A percentile compares a stretch with the other conserved stretches of the same genome.
These are phyloP conservation scores for Tenthredo mesomela DNA, from an alignment of 2,888 invertebrate species.

Conservation along the genomic window DNA sequence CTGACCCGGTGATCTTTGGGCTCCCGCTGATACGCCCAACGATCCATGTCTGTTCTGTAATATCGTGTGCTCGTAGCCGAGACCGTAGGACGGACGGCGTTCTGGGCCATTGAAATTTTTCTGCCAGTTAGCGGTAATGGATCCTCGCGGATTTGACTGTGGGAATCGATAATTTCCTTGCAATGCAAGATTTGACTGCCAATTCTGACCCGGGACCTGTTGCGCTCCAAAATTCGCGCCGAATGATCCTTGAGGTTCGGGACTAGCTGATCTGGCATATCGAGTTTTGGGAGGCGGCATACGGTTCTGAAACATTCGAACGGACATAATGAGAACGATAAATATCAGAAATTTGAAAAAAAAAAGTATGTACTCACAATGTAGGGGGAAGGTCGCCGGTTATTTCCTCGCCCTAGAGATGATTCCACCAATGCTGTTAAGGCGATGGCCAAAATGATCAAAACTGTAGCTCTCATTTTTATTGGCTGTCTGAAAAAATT, in stretches of 20 bases:
- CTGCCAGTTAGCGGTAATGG: background rate
- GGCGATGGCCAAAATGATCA: constrained; percentile 6
- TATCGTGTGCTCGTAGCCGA: constrained; percentile 30
- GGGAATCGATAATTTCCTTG: constrained; percentile 29
- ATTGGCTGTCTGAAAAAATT: background rate
- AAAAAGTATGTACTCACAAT: constrained; percentile 30
- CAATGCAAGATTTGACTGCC: constrained; percentile 1
- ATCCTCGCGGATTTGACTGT: constrained; percentile 4
- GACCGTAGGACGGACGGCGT: background rate
- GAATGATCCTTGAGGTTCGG: constrained; percentile 36
- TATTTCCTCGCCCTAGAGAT: background rate
- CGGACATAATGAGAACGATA: background rate
- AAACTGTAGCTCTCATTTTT: constrained; percentile 23
- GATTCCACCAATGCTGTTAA: constrained; percentile 8
- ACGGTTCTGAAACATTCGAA: constrained; percentile 24
- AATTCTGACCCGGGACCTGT: background rate
- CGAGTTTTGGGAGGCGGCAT: constrained; percentile 22
- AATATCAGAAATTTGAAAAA: background rate
- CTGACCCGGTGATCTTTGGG: constrained; percentile 11
- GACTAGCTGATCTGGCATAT: constrained; percentile 22
- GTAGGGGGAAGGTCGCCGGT: constrained; percentile 25
- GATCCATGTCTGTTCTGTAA: constrained; percentile 27
- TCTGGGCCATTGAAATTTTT: constrained; percentile 22
- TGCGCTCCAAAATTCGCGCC: constrained; percentile 30
- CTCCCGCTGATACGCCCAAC: constrained; percentile 7